Evolutionary conservation across 2,113 vertebrate genomes (phyloP).

Genomic region (Numenius arquata): DNA sequence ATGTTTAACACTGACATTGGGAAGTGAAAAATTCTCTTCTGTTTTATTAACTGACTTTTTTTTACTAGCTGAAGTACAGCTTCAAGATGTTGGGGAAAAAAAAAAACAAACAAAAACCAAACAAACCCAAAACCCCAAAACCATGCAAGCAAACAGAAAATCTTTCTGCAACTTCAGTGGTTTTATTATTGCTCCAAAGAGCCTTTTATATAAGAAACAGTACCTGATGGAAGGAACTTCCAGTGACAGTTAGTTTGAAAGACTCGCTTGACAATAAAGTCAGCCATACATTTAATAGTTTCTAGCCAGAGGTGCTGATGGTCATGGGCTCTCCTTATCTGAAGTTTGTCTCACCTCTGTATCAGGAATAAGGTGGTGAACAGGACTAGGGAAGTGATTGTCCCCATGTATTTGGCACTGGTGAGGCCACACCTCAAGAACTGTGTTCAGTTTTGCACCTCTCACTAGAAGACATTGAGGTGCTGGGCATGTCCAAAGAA

Average conservation of each 20-base stretch:
- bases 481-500: neutral
- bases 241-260: neutral
- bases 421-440: neutral
- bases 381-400: neutral
- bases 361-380: neutral
- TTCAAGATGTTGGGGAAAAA: neutral
- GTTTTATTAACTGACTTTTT: neutral
- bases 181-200: neutral
- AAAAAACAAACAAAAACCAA: neutral
- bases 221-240: neutral
- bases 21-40: neutral
- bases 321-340: neutral
- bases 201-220: neutral
- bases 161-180: accelerated
- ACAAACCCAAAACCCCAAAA: no score
- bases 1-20: accelerated
- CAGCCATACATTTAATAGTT: neutral
- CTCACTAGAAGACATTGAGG: neutral
- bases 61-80: neutral
- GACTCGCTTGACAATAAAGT: neutral
- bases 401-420: neutral
- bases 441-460: neutral
- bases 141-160: neutral
- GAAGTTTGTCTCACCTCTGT: neutral
- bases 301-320: neutral